phyloP scores from a whole-genome alignment of 2,113 vertebrate genomes.

The Glaucidium brasilianum region DNA sequence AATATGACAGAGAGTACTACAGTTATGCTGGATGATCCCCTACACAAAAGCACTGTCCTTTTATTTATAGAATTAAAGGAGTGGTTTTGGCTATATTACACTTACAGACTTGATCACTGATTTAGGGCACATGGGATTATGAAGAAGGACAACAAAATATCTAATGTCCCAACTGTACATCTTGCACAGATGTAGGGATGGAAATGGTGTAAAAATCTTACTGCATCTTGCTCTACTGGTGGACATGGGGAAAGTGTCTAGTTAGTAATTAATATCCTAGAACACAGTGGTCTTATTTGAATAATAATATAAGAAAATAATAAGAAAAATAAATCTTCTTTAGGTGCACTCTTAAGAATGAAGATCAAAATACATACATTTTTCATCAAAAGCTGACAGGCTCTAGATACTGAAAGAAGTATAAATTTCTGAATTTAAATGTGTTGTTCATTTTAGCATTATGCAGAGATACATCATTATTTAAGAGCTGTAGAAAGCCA shows the following conservation, averaged over 20 bases:
- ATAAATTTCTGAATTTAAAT: neutral
- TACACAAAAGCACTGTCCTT: neutral
- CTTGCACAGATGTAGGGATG: too few relatives aligned
- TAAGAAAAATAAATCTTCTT: neutral
- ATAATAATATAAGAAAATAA: neutral
- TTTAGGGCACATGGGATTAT: neutral
- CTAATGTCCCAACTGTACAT: neutral
- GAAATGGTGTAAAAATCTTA: neutral
- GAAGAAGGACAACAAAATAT: neutral
- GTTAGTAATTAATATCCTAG: neutral
- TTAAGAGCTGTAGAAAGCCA: neutral
- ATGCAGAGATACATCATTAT: neutral
- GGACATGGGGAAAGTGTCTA: neutral
- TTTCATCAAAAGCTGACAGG: neutral
- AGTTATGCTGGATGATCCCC: neutral
- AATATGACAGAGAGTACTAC: neutral
- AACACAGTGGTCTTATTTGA: neutral
- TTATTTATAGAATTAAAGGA: neutral
- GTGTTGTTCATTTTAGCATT: neutral
- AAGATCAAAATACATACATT: neutral
- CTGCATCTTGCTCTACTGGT: neutral
- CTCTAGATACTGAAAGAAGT: neutral
- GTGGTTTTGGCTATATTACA: neutral
- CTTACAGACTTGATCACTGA: neutral
- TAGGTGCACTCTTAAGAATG: neutral